These are phyloP conservation scores for Eulemur coronatus DNA, from an alignment of 2,797 vertebrate genomes.

Conservation along the genomic window DNA sequence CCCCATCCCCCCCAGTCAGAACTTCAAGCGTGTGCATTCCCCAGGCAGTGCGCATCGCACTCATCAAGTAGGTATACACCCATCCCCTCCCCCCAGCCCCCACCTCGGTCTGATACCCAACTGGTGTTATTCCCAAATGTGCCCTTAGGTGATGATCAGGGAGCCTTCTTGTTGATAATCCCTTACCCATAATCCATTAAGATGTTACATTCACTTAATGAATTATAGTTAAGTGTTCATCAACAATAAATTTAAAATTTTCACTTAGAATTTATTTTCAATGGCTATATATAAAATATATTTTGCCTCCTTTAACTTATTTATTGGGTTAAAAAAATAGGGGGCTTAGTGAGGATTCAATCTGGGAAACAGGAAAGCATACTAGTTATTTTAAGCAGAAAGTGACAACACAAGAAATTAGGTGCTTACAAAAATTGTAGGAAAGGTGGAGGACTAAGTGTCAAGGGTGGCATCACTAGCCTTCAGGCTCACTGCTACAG, in stretches of 20 bases:
- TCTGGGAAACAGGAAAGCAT: background rate
- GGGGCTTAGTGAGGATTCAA: background rate
- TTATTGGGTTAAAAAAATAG: background rate
- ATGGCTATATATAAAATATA: background rate
- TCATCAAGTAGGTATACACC: no score
- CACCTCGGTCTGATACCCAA: no score
- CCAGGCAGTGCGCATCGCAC: no score
- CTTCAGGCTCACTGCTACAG: background rate
- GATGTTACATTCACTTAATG: background rate
- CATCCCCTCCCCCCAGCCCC: no score
- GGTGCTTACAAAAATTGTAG: background rate
- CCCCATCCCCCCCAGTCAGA: no score
- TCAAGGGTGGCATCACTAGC: background rate
- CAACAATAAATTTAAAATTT: background rate
- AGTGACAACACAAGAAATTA: background rate
- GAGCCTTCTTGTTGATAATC: background rate
- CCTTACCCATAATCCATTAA: background rate
- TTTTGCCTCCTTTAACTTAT: background rate
- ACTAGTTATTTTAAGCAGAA: background rate
- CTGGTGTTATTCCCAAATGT: no score
- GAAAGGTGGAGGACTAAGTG: background rate
- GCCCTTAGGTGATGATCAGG: background rate
- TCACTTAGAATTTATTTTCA: conserved; percentile 1
- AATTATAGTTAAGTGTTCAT: background rate
- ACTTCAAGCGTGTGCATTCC: no score